A percentile compares a stretch with the other conserved stretches of the same genome.
phyloP scores from a whole-genome alignment of 2,113 vertebrate genomes.

The Ciconia stormi region DNA sequence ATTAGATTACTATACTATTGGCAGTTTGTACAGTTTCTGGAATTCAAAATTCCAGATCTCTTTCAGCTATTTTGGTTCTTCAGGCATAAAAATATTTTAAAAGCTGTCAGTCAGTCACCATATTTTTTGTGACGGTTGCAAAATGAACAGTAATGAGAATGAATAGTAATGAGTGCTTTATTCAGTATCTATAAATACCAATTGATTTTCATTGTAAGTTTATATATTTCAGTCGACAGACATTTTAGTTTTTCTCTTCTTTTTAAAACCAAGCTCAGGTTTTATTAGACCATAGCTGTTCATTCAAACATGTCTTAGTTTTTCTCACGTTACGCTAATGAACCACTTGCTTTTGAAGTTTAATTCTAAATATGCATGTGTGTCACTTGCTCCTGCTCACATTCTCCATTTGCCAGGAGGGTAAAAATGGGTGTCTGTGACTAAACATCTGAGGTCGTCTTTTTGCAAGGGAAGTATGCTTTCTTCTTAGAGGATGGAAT shows the following conservation, averaged over 20 bases:
- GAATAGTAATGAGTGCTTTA: constrained; percentile 60
- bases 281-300: background rate
- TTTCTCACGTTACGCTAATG: background rate
- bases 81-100: constrained; percentile 51
- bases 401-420: background rate
- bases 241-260: background rate
- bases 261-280: background rate
- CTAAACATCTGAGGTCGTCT: background rate
- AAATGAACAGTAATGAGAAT: constrained; percentile 41
- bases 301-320: background rate
- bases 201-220: background rate
- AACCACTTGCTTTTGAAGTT: constrained; percentile 17
- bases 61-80: constrained; percentile 44
- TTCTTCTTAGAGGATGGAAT: background rate
- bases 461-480: background rate
- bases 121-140: constrained; percentile 49
- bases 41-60: background rate
- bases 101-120: constrained; percentile 47
- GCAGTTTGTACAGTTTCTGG: background rate
- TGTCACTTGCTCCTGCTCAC: background rate
- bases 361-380: background rate
- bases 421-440: background rate
- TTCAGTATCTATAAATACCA: constrained; percentile 50
- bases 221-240: background rate
- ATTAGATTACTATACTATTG: background rate